Percentiles rank a stretch among this genome's conserved stretches.
Conservation (phyloP, 2,888 invertebrate genomes). For the Eugnorisma glareosa region DNA sequence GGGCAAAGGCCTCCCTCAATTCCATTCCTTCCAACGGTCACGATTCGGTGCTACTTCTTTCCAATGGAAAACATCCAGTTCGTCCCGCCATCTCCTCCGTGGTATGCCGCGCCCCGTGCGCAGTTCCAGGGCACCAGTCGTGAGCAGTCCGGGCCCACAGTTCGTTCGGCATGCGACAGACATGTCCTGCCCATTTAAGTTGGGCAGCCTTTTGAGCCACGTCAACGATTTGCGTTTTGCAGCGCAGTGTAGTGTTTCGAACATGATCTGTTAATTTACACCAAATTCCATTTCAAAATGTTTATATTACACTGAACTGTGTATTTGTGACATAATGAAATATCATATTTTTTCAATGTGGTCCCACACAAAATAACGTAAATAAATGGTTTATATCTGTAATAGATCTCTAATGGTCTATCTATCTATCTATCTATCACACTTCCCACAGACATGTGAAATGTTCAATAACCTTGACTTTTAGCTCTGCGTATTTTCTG, state of each 20-base stretch:
- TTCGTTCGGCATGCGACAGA: too few species aligned
- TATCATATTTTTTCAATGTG: neutral
- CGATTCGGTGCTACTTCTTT: neutral
- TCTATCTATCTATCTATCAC: too few species aligned
- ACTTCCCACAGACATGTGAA: constrained; percentile 36
- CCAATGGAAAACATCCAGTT: neutral
- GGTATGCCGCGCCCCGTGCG: neutral
- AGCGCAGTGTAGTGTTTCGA: too few species aligned
- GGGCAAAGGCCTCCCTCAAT: neutral
- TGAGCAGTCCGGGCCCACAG: too few species aligned
- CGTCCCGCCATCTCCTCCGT: too few species aligned
- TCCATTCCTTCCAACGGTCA: neutral
- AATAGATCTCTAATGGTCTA: too few species aligned
- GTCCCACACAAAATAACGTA: too few species aligned
- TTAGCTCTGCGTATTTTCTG: neutral
- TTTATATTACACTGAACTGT: neutral
- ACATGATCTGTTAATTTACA: too few species aligned
- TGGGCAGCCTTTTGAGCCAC: too few species aligned
- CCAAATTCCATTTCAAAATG: neutral
- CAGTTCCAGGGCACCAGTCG: neutral
- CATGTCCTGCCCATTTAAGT: too few species aligned
- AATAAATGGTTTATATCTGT: too few species aligned
- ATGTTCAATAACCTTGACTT: neutral
- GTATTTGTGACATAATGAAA: neutral
- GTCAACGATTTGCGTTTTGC: too few species aligned